phyloP scores from a whole-genome alignment of 2,797 vertebrate genomes.

The Pseudochromis fuscus region DNA sequence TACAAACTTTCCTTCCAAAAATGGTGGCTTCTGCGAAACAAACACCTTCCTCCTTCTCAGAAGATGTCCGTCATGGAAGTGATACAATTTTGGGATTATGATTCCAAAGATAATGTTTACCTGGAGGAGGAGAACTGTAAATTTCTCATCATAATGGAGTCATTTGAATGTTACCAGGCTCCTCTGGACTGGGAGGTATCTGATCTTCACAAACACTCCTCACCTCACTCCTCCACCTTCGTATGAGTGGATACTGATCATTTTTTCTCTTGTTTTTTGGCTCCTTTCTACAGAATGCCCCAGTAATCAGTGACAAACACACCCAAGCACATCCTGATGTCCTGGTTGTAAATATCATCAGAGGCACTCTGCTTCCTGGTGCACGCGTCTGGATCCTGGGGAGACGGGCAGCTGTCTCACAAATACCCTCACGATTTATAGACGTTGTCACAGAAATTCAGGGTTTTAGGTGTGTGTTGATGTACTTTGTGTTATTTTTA shows the following conservation, averaged over 20 bases:
- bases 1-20: conserved; percentile 74
- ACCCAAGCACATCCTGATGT: conserved; percentile 50
- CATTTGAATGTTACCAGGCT: conserved; percentile 74
- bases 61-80: conserved; percentile 70
- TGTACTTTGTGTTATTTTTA: conserved; percentile 7
- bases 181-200: conserved; percentile 79
- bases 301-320: conserved; percentile 49
- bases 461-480: conserved; percentile 74
- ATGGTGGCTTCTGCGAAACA: conserved; percentile 56
- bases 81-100: conserved; percentile 58
- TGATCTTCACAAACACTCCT: conserved; percentile 11
- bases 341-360: conserved; percentile 82
- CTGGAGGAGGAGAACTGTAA: conserved; percentile 68
- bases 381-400: conserved; percentile 83
- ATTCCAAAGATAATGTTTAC: conserved; percentile 54
- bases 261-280: not conserved
- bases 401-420: conserved; percentile 58
- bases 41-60: not conserved
- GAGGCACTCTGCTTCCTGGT: conserved; percentile 75
- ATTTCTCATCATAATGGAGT: conserved; percentile 81
- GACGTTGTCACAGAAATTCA: conserved; percentile 75
- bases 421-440: conserved; percentile 74
- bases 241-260: not conserved
- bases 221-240: not conserved
- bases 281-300: conserved; percentile 67